A percentile compares a stretch with the other conserved stretches of the same genome.
These are phyloP conservation scores for Poeciliopsis gracilis DNA, from an alignment of 2,797 vertebrate species.

Conservation along the genomic window DNA sequence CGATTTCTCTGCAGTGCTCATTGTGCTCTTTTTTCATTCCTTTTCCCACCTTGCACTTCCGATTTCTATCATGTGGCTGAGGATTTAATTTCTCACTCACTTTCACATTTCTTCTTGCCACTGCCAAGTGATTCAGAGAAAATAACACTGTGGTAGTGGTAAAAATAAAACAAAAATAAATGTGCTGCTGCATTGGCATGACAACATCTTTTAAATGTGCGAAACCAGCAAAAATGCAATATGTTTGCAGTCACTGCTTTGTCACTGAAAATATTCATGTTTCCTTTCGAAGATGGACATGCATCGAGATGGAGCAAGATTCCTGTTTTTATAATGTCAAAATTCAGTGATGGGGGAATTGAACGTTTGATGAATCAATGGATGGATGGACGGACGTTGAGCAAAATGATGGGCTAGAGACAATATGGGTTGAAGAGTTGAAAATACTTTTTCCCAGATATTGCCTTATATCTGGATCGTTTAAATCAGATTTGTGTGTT, in stretches of 20 bases:
- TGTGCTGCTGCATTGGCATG: not conserved
- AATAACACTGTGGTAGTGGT: not conserved
- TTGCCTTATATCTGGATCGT: not conserved
- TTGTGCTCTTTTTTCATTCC: slow-evolving; percentile 15
- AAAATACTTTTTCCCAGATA: not conserved
- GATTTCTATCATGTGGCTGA: not conserved
- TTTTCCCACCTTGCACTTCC: slow-evolving; percentile 19
- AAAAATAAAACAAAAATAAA: not conserved
- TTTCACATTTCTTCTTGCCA: not conserved
- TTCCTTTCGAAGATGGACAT: not conserved
- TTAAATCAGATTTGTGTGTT: not conserved
- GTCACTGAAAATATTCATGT: not conserved
- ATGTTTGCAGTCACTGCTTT: not conserved
- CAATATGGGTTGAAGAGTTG: not conserved
- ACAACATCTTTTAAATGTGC: slow-evolving; percentile 2
- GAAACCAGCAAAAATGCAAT: slow-evolving; percentile 1
- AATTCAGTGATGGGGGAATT: not conserved
- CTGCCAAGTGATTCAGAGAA: slow-evolving; percentile 27
- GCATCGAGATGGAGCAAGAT: not conserved
- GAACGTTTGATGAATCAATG: not conserved
- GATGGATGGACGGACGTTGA: not conserved
- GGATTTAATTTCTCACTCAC: not conserved
- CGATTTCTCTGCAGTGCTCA: slow-evolving; percentile 2
- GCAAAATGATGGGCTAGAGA: not conserved
- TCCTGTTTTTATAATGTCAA: not conserved